Conservation (phyloP, 2,888 invertebrate species). For the Liopterus haemorrhoidalis region DNA sequence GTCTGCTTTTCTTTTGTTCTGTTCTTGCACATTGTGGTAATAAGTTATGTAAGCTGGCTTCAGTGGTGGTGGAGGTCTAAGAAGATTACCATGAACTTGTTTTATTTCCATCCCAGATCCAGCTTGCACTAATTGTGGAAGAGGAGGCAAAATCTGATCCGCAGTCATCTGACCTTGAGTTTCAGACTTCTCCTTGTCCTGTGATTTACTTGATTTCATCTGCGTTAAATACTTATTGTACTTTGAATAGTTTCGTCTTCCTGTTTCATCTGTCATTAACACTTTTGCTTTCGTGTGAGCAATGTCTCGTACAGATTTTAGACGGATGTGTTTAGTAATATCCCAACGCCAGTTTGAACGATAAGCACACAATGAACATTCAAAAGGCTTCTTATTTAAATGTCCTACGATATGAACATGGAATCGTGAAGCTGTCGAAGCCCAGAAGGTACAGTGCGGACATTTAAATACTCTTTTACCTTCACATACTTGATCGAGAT, state of each 20-base stretch:
- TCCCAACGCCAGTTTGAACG: conserved; percentile 97
- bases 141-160: conserved; percentile 5
- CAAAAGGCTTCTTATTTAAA: conserved; percentile 87
- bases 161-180: conserved; percentile 17
- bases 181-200: conserved; percentile 8
- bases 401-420: conserved; percentile 92
- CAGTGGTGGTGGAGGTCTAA: conserved; percentile 50
- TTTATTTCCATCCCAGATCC: conserved; percentile 37
- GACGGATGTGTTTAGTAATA: conserved; percentile 89
- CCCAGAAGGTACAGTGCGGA: conserved; percentile 88
- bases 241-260: conserved; percentile 84
- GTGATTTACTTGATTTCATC: conserved; percentile 46
- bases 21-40: conserved; percentile 27
- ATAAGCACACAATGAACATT: conserved; percentile 89
- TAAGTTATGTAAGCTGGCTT: conserved; percentile 55
- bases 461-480: conserved; percentile 83
- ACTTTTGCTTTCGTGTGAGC: conserved; percentile 76
- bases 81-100: conserved; percentile 35
- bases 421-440: conserved; percentile 85
- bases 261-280: conserved; percentile 86
- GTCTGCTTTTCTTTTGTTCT: conserved; percentile 45
- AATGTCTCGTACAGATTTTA: conserved; percentile 79
- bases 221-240: conserved; percentile 83
- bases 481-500: conserved; percentile 55
- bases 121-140: conserved; percentile 36